Conservation (phyloP, 1,140 invertebrate species). For the Mycetomoellerius zeteki region DNA sequence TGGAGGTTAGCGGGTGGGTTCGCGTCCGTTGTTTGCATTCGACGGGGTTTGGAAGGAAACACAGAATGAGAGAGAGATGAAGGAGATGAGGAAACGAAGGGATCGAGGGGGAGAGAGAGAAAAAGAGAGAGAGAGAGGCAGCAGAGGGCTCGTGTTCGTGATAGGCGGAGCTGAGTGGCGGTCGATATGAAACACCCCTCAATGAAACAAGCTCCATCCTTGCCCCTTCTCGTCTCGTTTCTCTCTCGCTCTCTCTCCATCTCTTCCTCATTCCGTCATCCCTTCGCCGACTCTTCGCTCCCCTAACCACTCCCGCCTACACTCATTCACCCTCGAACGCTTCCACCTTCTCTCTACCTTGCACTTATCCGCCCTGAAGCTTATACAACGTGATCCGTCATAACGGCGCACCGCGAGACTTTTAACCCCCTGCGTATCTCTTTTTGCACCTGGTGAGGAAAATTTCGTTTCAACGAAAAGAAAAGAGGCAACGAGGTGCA, state of each 20-base stretch:
- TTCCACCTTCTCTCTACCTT: conserved; percentile 53
- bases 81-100: background rate
- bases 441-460: conserved; percentile 40
- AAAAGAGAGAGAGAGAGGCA: too few relatives aligned
- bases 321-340: conserved; percentile 62
- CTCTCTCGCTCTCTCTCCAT: conserved; percentile 44
- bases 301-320: conserved; percentile 40
- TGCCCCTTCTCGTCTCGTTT: conserved; percentile 27
- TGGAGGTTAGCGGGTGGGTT: conserved; percentile 58
- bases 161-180: conserved; percentile 79
- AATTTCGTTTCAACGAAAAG: conserved; percentile 49
- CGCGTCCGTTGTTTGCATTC: conserved; percentile 60
- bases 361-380: conserved; percentile 46
- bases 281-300: conserved; percentile 16
- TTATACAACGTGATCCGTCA: conserved; percentile 77
- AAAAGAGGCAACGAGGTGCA: background rate
- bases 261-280: conserved; percentile 48
- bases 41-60: conserved; percentile 61
- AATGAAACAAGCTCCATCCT: conserved; percentile 77
- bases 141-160: conserved; percentile 48
- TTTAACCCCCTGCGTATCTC: conserved; percentile 34
- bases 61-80: conserved; percentile 54
- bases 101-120: background rate
- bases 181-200: conserved; percentile 82
- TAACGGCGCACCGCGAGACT: conserved; percentile 67